Percentiles rank a stretch among this genome's conserved stretches.
Evolutionary conservation across 2,797 vertebrate species (phyloP).

Genomic region (Syngnathus rostellatus): DNA sequence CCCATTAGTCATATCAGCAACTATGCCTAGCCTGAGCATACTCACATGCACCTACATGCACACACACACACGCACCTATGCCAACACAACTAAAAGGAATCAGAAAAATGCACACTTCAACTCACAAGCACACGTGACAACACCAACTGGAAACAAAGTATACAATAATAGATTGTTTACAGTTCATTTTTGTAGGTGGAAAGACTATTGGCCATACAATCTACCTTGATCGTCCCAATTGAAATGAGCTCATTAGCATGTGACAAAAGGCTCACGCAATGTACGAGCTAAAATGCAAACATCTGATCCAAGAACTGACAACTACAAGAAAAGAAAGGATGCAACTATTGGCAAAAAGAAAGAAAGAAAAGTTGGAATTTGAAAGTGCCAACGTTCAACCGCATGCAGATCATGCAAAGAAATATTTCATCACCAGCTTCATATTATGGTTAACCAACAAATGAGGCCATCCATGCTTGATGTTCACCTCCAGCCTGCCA

Average conservation of each 20-base stretch:
- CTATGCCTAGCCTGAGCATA: not conserved
- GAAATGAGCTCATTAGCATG: not conserved
- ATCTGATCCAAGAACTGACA: not conserved
- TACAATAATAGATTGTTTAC: too few species aligned
- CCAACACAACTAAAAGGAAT: too few species aligned
- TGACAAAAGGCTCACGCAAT: not conserved
- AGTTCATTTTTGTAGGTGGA: not conserved
- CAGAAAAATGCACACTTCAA: not conserved
- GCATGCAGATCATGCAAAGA: not conserved
- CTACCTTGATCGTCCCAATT: not conserved
- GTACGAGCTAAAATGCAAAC: not conserved
- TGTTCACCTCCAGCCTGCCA: constrained; percentile 5
- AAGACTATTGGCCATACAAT: not conserved
- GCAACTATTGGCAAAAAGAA: not conserved
- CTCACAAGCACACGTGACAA: not conserved
- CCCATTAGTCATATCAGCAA: not conserved
- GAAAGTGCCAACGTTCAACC: not conserved
- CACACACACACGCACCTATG: not conserved
- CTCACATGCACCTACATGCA: not conserved
- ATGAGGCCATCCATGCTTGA: too few species aligned
- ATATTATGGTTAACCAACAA: not conserved
- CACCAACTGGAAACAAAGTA: not conserved
- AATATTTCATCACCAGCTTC: not conserved
- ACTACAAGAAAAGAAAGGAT: not conserved
- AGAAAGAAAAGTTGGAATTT: not conserved